Percentiles rank a stretch among this genome's conserved stretches.
phyloP scores from a whole-genome alignment of 2,888 invertebrate genomes.

The Aethes cnicana region DNA sequence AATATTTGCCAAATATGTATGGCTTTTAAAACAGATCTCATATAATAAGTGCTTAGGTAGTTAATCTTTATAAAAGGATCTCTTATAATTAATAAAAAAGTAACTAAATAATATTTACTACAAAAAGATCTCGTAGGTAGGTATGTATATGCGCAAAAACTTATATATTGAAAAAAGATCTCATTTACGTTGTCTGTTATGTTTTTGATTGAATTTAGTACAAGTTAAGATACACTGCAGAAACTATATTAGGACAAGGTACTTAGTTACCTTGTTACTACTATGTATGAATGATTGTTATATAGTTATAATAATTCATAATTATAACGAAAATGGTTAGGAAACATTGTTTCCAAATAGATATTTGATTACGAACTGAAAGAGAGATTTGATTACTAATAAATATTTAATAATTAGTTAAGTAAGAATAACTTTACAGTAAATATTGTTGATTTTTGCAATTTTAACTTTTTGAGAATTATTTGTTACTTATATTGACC shows the following conservation, averaged over 20 bases:
- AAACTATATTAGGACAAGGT: too few species aligned
- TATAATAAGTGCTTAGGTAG: not conserved
- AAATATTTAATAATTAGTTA: conserved; percentile 3
- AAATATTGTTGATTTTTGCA: conserved; percentile 1
- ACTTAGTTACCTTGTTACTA: too few species aligned
- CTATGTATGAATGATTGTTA: too few species aligned
- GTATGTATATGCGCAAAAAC: too few species aligned
- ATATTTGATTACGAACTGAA: conserved; percentile 12
- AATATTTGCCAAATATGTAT: conserved; percentile 24
- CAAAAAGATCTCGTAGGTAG: too few species aligned
- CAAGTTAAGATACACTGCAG: too few species aligned
- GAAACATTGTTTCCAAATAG: conserved; percentile 1
- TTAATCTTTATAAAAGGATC: not conserved
- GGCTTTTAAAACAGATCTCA: conserved; percentile 2
- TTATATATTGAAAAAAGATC: too few species aligned
- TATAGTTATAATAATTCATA: too few species aligned
- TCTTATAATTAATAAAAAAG: not conserved
- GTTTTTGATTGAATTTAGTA: too few species aligned
- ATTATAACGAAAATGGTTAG: too few species aligned
- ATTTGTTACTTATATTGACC: not conserved
- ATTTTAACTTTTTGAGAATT: not conserved
- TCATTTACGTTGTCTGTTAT: too few species aligned
- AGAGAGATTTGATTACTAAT: conserved; percentile 19
- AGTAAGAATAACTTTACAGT: not conserved
- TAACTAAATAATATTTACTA: not conserved